Percentiles rank a stretch among this genome's conserved stretches.
phyloP scores from a whole-genome alignment of 1,140 invertebrate species.

The Brachionus sp. region DNA sequence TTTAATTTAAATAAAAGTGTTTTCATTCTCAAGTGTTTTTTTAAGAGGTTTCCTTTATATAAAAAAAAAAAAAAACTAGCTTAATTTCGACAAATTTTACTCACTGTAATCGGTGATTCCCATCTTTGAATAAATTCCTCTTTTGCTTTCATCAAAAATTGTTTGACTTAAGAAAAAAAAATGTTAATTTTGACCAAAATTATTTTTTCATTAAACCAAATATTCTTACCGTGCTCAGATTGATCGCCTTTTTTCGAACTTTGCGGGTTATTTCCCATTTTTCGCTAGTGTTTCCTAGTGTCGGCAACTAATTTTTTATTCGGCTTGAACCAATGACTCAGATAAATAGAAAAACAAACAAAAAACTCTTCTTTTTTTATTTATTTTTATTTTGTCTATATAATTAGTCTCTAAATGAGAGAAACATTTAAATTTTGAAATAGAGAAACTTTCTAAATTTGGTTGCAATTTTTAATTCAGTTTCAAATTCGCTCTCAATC shows the following conservation, averaged over 20 bases:
- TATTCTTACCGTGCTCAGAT: conserved; percentile 9
- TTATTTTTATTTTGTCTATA: background rate
- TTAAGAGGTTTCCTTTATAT: background rate
- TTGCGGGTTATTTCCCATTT: conserved; percentile 41
- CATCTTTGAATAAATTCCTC: conserved; percentile 38
- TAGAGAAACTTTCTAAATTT: background rate
- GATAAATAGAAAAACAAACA: background rate
- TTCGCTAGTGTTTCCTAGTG: too few species aligned
- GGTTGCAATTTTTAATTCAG: background rate
- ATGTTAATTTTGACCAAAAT: background rate
- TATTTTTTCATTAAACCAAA: background rate
- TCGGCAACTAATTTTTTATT: background rate
- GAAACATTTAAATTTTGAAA: background rate
- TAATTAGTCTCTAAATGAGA: conserved; percentile 4
- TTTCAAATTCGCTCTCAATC: background rate
- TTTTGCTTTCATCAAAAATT: conserved; percentile 37
- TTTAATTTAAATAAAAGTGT: background rate
- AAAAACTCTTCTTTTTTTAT: background rate
- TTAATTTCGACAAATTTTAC: background rate
- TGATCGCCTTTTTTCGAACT: conserved; percentile 44
- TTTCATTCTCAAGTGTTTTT: background rate
- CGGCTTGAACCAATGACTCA: background rate
- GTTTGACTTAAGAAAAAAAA: conserved; percentile 6
- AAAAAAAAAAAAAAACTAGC: background rate
- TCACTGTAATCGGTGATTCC: background rate